Evolutionary conservation across 2,113 vertebrate species (phyloP).

Genomic region (Diphyllodes magnificus): DNA sequence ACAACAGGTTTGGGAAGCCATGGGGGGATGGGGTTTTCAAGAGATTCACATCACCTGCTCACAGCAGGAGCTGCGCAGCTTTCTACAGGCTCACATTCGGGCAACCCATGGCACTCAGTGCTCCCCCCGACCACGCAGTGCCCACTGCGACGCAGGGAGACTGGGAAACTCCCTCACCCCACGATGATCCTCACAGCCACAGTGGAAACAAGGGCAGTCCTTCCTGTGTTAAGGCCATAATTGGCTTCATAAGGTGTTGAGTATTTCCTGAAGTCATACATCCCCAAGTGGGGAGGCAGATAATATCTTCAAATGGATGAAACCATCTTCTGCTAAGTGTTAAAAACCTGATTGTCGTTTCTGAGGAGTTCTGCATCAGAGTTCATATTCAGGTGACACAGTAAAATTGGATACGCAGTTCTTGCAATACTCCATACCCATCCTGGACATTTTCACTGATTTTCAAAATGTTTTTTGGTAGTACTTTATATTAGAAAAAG

Average conservation of each 20-base stretch:
- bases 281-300: not conserved
- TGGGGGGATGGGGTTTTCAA: not conserved
- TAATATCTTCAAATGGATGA: not conserved
- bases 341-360: not conserved
- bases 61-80: rapidly evolving
- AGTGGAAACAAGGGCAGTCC: rapidly evolving
- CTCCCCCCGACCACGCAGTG: rapidly evolving
- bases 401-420: not conserved
- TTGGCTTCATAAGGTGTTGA: not conserved
- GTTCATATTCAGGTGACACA: not conserved
- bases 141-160: not conserved
- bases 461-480: not conserved
- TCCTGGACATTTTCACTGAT: not conserved
- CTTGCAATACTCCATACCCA: not conserved
- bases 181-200: rapidly evolving
- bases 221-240: too few relatives aligned
- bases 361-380: not conserved
- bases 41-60: not conserved
- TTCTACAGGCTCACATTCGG: not conserved
- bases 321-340: not conserved
- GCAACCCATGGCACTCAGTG: not conserved
- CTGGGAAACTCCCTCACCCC: not conserved
- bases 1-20: not conserved
- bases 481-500: not conserved
- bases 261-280: not conserved